A percentile compares a stretch with the other conserved stretches of the same genome.
Conservation (phyloP, 2,888 invertebrate genomes). For the Ernsta delagoae region DNA sequence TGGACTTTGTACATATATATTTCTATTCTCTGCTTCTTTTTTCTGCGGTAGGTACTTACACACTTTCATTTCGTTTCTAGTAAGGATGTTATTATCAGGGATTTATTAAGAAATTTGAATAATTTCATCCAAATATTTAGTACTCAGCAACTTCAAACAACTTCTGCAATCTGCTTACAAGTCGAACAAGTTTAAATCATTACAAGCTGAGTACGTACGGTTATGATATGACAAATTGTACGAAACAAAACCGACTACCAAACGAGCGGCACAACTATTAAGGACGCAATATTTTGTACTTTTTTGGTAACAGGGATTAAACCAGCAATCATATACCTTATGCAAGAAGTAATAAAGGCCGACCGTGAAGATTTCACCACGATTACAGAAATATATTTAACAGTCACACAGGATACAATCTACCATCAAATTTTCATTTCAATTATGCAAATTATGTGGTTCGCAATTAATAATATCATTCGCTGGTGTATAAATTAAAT, state of each 20-base stretch:
- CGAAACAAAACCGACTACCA: slow-evolving; percentile 6
- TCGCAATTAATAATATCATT: slow-evolving; percentile 33
- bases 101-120: not conserved
- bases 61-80: too few species aligned
- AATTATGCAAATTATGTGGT: slow-evolving; percentile 39
- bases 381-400: slow-evolving; percentile 39
- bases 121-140: not conserved
- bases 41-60: too few species aligned
- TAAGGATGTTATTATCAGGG: too few species aligned
- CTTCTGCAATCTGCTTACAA: not conserved
- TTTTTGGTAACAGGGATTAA: slow-evolving; percentile 39
- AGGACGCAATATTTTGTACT: slow-evolving; percentile 38
- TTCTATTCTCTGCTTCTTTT: too few species aligned
- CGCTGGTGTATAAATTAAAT: slow-evolving; percentile 23
- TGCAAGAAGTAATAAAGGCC: slow-evolving; percentile 40
- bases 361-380: slow-evolving; percentile 43
- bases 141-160: not conserved
- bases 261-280: slow-evolving; percentile 10
- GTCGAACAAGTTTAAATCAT: not conserved
- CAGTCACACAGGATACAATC: slow-evolving; percentile 38
- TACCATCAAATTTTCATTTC: slow-evolving; percentile 40
- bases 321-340: slow-evolving; percentile 40
- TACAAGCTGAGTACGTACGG: not conserved
- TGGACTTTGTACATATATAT: too few species aligned
- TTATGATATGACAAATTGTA: slow-evolving; percentile 14